Percentiles rank a stretch among this genome's conserved stretches.
Conservation (phyloP, 2,113 vertebrate species). For the Galbula dea region DNA sequence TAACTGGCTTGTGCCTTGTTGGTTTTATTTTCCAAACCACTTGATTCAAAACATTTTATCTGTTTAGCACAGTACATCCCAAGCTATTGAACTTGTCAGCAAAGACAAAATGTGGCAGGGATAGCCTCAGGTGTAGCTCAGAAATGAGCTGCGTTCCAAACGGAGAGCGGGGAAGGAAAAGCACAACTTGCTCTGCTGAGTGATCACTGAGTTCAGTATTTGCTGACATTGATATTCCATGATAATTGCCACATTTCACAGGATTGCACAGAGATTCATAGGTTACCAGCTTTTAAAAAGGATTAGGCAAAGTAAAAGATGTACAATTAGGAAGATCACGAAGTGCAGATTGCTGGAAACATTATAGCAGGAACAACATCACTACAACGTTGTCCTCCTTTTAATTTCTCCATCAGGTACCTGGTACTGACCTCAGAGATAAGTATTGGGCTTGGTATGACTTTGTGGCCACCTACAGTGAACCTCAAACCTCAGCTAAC, state of each 20-base stretch:
- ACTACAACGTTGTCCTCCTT: not conserved
- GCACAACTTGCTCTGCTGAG: not conserved
- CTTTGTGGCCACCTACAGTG: fast-evolving
- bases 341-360: not conserved
- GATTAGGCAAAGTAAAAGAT: not conserved
- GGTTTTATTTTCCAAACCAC: not conserved
- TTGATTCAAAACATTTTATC: slow-evolving; percentile 23
- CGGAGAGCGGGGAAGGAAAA: not conserved
- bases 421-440: not conserved
- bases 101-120: slow-evolving; percentile 37
- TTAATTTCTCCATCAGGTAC: not conserved
- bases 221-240: not conserved
- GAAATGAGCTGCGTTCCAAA: not conserved
- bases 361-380: not conserved
- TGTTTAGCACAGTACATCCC: slow-evolving; percentile 16
- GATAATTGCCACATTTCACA: not conserved
- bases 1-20: not conserved
- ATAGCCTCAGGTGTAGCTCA: slow-evolving; percentile 16
- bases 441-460: fast-evolving
- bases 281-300: not conserved
- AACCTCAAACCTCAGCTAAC: not conserved
- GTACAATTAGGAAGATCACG: not conserved
- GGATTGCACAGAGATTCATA: not conserved
- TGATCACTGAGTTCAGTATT: slow-evolving; percentile 23
- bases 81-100: not conserved